These are phyloP conservation scores for Brachycybe producta DNA, from an alignment of 2,888 invertebrate genomes.

Conservation along the genomic window DNA sequence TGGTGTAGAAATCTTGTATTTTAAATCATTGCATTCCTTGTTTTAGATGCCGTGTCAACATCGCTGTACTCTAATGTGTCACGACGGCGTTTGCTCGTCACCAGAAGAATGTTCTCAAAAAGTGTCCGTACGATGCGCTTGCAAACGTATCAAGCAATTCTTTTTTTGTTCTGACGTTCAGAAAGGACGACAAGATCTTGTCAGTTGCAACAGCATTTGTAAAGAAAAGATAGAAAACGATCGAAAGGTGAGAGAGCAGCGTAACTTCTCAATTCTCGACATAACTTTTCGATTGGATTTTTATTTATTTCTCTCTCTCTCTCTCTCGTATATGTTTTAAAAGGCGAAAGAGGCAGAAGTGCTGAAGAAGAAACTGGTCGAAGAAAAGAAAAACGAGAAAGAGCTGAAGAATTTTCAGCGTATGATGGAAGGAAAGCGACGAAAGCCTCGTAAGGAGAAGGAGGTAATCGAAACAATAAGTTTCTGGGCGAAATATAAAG, in stretches of 20 bases:
- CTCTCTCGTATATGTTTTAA: no score
- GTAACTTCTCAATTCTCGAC: background rate
- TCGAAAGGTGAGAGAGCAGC: conserved; percentile 34
- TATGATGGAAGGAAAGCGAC: conserved; percentile 28
- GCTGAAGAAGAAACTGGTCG: conserved; percentile 28
- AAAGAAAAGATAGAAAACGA: conserved; percentile 8
- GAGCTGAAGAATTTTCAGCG: conserved; percentile 32
- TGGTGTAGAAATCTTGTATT: background rate
- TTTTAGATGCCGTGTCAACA: conserved; percentile 67
- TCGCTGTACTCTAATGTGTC: conserved; percentile 59
- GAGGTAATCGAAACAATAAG: conserved; percentile 2
- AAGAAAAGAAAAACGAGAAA: conserved; percentile 29
- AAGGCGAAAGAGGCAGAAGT: conserved; percentile 20
- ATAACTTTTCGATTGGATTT: background rate
- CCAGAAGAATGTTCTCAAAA: conserved; percentile 60
- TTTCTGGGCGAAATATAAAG: background rate
- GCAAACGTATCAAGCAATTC: conserved; percentile 62
- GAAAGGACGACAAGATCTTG: conserved; percentile 1
- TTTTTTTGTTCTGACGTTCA: conserved; percentile 42
- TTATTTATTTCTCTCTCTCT: background rate
- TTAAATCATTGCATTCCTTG: conserved; percentile 19
- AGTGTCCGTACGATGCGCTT: conserved; percentile 61
- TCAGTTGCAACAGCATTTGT: conserved; percentile 24
- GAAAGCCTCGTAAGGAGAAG: conserved; percentile 16
- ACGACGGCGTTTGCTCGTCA: conserved; percentile 54